Base-by-base conservation (phyloP, 37 sponge, comb jelly and placozoan species). In the Geodia barretti region DNA sequence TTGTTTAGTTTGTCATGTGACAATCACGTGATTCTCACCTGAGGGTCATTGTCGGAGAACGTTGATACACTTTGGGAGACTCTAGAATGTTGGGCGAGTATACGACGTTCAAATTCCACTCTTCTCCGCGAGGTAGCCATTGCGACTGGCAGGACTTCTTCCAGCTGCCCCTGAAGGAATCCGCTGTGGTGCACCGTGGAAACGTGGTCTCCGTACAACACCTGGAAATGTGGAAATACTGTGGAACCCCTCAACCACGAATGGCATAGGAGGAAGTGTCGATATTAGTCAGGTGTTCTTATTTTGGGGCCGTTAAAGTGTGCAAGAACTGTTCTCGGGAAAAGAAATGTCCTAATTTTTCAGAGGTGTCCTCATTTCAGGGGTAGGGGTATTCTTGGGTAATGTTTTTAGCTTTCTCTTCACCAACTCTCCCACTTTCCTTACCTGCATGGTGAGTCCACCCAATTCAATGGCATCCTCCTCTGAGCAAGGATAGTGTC, bases 401-500 rank as follows among this genome's bases (percentile, higher is more conserved):
- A n/a, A n/a, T n/a, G n/a, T n/a, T n/a, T n/a, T n/a, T n/a, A n/a
- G n/a, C n/a, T n/a, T 26, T 54, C 9, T 43, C 39, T 41, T 4
- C 4, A n/a, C n/a, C n/a, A n/a, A n/a, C n/a, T n/a, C n/a, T n/a
- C n/a, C n/a, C n/a, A n/a, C n/a, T 36, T 3, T 4, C 4, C 7
- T 33, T 35, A 90, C 91, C 78, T 90, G 86, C 54, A 90, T 59
- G 7, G 72, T 78, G 25, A 90, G 77, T 0, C 83, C 83, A 64
- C 90, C 94, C 28, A 93, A 74, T 40, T 79, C 68, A 4, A 93
- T 68, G 30, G 87, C 90, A 20, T 89, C 87, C 8, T 83, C 87
- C 31, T 83, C 87, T 68, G 87, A 78, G 69, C 90, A 89, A 14
- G 90, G 87, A 76, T 93, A 93, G 54, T 89, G 25, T 0, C 87